phyloP scores from a whole-genome alignment of 2,113 vertebrate genomes.

The Sinosuthora webbiana region DNA sequence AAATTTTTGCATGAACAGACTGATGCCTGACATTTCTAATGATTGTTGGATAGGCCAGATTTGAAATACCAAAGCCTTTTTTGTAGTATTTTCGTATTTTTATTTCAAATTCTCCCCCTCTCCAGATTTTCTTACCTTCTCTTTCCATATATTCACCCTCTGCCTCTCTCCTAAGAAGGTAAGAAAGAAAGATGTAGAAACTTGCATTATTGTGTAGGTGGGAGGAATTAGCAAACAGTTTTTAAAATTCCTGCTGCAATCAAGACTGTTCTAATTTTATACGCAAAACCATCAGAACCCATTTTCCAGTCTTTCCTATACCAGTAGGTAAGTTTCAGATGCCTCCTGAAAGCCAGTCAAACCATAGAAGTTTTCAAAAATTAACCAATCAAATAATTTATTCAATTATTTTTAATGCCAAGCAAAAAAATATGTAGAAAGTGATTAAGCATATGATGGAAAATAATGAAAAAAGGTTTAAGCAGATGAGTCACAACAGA shows the following conservation, averaged over 20 bases:
- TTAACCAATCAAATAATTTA: neutral
- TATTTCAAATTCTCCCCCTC: neutral
- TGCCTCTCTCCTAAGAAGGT: neutral
- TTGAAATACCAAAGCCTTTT: neutral
- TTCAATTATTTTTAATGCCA: neutral
- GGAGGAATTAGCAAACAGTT: neutral
- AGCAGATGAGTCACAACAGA: conserved; percentile 1
- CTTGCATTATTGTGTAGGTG: neutral
- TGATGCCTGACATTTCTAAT: neutral
- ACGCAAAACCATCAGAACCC: neutral
- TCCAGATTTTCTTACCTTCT: neutral
- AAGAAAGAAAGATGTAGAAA: neutral
- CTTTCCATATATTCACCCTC: neutral
- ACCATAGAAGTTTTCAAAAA: neutral
- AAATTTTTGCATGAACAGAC: neutral
- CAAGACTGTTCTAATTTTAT: neutral
- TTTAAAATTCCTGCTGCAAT: neutral
- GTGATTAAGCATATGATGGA: neutral
- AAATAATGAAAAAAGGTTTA: neutral
- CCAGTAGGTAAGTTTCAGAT: neutral
- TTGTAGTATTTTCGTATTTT: neutral
- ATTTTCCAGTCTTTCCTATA: neutral
- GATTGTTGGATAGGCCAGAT: neutral
- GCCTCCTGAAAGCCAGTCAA: neutral
- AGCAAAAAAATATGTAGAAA: conserved; percentile 1